Percentiles rank a stretch among this genome's conserved stretches.
Evolutionary conservation across 2,888 invertebrate genomes (phyloP).

Genomic region (Rhodophaea formosa): DNA sequence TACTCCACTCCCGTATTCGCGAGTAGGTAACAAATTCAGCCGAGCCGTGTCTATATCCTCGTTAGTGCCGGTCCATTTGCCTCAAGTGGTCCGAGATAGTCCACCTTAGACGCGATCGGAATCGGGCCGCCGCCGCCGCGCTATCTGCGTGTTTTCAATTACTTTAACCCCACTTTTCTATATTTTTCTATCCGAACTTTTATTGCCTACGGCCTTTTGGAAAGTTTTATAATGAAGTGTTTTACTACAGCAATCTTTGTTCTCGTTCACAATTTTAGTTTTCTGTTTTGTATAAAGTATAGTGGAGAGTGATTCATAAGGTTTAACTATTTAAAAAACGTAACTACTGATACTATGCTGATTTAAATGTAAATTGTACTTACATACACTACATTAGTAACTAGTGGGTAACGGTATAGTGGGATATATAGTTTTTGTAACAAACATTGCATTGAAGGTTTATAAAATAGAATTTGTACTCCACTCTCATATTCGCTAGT

Average conservation of each 20-base stretch:
- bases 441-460: not conserved
- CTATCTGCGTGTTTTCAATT: constrained; percentile 66
- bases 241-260: not conserved
- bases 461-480: constrained; percentile 47
- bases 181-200: constrained; percentile 25
- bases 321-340: too few species aligned
- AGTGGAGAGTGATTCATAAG: too few species aligned
- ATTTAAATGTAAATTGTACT: not conserved
- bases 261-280: not conserved
- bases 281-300: not conserved
- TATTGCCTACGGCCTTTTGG: constrained; percentile 17
- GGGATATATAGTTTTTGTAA: constrained; percentile 11
- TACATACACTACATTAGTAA: too few species aligned
- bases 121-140: constrained; percentile 43
- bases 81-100: constrained; percentile 76
- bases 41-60: constrained; percentile 63
- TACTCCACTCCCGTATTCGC: constrained; percentile 49
- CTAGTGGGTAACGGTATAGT: too few species aligned
- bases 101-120: constrained; percentile 70
- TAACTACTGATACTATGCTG: too few species aligned
- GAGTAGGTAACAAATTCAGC: constrained; percentile 62
- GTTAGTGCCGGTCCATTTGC: constrained; percentile 73
- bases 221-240: constrained; percentile 13
- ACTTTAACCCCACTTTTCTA: constrained; percentile 41
- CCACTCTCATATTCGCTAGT: constrained; percentile 51